These are phyloP conservation scores for Micronycteris hirsuta DNA, from an alignment of 2,113 vertebrate species.

Conservation along the genomic window DNA sequence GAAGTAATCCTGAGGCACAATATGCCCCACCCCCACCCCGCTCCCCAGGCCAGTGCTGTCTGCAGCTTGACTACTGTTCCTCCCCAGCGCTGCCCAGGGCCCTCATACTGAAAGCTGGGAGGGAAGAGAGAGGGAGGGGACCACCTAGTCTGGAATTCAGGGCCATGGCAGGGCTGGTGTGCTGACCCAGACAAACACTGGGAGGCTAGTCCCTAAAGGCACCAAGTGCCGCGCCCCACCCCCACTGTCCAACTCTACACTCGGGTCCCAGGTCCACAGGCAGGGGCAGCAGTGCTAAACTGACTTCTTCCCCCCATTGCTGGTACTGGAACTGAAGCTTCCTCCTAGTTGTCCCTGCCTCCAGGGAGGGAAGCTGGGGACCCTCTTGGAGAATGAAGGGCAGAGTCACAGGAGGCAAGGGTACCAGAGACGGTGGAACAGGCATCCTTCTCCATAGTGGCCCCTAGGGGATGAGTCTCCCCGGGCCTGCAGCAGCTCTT, in stretches of 20 bases:
- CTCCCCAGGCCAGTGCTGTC: background rate
- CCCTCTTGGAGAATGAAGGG: background rate
- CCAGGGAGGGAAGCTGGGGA: background rate
- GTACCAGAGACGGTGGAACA: background rate
- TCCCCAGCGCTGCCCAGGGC: background rate
- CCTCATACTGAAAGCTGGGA: background rate
- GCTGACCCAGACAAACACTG: background rate
- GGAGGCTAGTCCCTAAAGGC: background rate
- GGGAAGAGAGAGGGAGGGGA: background rate
- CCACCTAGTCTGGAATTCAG: background rate
- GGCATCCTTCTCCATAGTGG: background rate
- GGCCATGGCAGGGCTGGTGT: background rate
- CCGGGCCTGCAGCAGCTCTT: background rate
- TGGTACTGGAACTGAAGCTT: background rate
- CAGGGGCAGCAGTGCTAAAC: background rate
- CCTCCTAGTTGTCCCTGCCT: rapidly evolving
- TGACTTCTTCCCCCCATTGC: background rate
- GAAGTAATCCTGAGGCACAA: background rate
- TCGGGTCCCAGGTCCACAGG: rapidly evolving
- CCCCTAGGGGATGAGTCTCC: background rate
- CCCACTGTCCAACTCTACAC: background rate
- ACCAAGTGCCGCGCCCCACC: too few relatives aligned
- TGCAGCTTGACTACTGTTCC: background rate
- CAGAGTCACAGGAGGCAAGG: background rate
- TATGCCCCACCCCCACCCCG: background rate